phyloP scores from a whole-genome alignment of 2,113 vertebrate species.

The Rafetus swinhoei region DNA sequence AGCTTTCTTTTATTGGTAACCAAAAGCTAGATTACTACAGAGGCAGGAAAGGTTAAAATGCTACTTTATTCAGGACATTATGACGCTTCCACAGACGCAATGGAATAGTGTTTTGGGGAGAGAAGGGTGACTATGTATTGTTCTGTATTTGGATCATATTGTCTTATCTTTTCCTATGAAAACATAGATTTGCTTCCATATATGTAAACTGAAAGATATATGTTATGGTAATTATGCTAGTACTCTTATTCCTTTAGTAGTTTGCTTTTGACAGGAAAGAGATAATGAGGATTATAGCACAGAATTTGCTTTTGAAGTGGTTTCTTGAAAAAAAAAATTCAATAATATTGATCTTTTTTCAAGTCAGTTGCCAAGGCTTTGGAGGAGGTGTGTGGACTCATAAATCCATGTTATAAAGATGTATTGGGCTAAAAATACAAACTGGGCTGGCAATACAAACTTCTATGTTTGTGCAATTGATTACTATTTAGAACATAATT shows the following conservation, averaged over 20 bases:
- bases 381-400: neutral
- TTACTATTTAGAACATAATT: neutral
- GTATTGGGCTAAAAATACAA: neutral
- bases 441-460: no score
- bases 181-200: neutral
- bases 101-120: neutral
- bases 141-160: neutral
- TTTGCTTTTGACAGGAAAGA: neutral
- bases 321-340: constrained; percentile 16
- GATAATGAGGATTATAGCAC: neutral
- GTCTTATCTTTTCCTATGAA: neutral
- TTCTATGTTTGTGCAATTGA: neutral
- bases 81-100: neutral
- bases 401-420: neutral
- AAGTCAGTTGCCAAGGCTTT: neutral
- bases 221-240: neutral
- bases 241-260: neutral
- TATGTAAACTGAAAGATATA: neutral
- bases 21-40: neutral
- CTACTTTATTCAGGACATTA: neutral
- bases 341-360: neutral
- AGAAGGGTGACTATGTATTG: neutral
- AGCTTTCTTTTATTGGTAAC: neutral
- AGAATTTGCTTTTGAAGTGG: neutral
- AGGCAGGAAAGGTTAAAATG: neutral